A percentile compares a stretch with the other conserved stretches of the same genome.
Conservation (phyloP, 1,140 invertebrate genomes). For the Drosophila santomea region DNA sequence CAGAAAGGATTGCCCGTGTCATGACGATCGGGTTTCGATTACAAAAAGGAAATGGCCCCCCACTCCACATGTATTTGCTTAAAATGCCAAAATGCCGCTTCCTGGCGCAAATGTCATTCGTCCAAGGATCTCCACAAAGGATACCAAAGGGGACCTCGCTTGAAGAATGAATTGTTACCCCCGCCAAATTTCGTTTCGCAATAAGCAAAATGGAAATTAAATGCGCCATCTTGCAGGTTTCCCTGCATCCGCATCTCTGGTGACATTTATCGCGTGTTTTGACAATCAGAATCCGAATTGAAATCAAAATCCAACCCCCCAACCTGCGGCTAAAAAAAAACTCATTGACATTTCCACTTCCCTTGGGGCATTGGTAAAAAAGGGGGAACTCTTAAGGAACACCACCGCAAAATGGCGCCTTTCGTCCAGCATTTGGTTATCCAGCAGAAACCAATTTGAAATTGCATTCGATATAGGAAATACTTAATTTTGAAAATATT, state of each 20-base stretch:
- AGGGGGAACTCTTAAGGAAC: neutral
- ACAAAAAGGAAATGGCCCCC: slow-evolving; percentile 60
- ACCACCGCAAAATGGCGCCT: too few relatives aligned
- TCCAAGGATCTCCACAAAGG: slow-evolving; percentile 23
- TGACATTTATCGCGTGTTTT: slow-evolving; percentile 69
- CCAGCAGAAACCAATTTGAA: too few relatives aligned
- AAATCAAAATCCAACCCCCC: slow-evolving; percentile 9
- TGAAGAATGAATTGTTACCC: slow-evolving; percentile 1
- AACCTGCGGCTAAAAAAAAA: too few relatives aligned
- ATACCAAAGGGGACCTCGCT: neutral
- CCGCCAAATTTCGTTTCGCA: slow-evolving; percentile 48
- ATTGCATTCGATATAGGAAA: too few relatives aligned
- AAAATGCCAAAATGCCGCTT: slow-evolving; percentile 64
- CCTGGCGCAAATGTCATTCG: slow-evolving; percentile 77
- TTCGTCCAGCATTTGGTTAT: too few relatives aligned
- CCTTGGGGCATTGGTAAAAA: neutral
- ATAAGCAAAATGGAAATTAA: slow-evolving; percentile 76
- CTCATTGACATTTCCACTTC: too few relatives aligned
- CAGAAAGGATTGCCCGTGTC: slow-evolving; percentile 73
- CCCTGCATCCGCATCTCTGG: slow-evolving; percentile 40
- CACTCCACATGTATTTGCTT: slow-evolving; percentile 22
- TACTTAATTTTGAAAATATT: neutral
- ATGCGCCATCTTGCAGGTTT: slow-evolving; percentile 63
- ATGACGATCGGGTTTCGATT: slow-evolving; percentile 73
- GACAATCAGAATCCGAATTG: slow-evolving; percentile 44